These are phyloP conservation scores for Argentina silus DNA, from an alignment of 2,797 vertebrate genomes.

Conservation along the genomic window DNA sequence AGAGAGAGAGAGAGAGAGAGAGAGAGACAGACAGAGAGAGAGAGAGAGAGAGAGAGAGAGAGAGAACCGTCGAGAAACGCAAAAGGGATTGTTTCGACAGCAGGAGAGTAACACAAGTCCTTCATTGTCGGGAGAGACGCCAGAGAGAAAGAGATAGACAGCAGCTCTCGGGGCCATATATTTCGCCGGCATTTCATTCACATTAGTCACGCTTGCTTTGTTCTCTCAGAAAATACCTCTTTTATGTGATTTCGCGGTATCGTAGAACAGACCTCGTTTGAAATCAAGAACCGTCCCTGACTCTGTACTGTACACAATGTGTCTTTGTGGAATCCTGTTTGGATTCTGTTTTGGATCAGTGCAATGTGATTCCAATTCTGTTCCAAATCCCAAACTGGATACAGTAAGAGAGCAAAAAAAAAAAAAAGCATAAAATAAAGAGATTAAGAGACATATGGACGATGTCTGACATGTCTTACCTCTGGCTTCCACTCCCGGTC, in stretches of 20 bases:
- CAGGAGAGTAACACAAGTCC: too few species aligned
- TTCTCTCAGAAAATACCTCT: background rate
- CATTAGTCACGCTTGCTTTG: background rate
- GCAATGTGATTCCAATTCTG: background rate
- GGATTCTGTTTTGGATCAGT: background rate
- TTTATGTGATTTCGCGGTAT: background rate
- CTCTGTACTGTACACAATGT: background rate
- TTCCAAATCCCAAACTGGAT: background rate
- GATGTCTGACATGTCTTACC: too few species aligned
- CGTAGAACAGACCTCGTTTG: background rate
- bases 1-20: too few species aligned
- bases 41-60: too few species aligned
- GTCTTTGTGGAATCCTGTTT: background rate
- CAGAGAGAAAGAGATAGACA: background rate
- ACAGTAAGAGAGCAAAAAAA: background rate
- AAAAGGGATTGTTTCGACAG: too few species aligned
- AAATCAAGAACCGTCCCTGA: background rate
- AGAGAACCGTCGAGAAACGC: too few species aligned
- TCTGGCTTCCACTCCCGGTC: conserved; percentile 91
- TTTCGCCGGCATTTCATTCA: background rate
- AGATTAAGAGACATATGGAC: too few species aligned
- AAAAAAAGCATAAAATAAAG: too few species aligned
- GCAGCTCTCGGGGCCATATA: background rate
- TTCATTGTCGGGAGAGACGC: too few species aligned
- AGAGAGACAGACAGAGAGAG: too few species aligned